A percentile compares a stretch with the other conserved stretches of the same genome.
Evolutionary conservation across 2,888 invertebrate genomes (phyloP).

Genomic region (Carcina quercana): DNA sequence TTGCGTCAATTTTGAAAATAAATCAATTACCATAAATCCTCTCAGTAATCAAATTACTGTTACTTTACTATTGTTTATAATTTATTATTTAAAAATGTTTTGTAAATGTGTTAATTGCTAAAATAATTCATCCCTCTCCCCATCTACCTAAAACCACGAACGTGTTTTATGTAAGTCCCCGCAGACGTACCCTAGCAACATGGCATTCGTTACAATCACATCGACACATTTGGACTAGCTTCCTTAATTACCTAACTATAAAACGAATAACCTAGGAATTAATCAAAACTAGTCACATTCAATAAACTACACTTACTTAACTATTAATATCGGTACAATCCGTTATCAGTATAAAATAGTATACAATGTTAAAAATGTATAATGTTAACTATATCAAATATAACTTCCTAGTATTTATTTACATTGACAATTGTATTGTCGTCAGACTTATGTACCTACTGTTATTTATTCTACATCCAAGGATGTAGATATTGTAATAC

Average conservation of each 20-base stretch:
- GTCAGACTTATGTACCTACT: constrained; percentile 6
- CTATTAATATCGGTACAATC: constrained; percentile 43
- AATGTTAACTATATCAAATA: constrained; percentile 21
- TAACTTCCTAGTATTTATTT: constrained; percentile 40
- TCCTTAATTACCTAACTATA: constrained; percentile 65
- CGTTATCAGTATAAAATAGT: constrained; percentile 38
- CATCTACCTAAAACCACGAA: too few species aligned
- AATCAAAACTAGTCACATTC: constrained; percentile 67
- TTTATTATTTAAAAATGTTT: too few species aligned
- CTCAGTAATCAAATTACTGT: too few species aligned
- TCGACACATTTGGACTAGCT: constrained; percentile 71
- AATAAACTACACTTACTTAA: constrained; percentile 37
- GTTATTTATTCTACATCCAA: constrained; percentile 19
- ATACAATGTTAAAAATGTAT: constrained; percentile 43
- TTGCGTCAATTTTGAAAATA: too few species aligned
- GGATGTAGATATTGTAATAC: constrained; percentile 23
- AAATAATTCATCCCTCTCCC: too few species aligned
- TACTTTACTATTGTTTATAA: too few species aligned
- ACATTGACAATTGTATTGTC: constrained; percentile 31
- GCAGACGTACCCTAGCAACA: constrained; percentile 45
- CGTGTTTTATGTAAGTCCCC: too few species aligned
- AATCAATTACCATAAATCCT: too few species aligned
- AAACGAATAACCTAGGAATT: constrained; percentile 58
- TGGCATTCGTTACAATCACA: constrained; percentile 68
- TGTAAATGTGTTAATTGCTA: too few species aligned